phyloP scores from a whole-genome alignment of 1,140 invertebrate species.

The Temnothorax longispinosus region DNA sequence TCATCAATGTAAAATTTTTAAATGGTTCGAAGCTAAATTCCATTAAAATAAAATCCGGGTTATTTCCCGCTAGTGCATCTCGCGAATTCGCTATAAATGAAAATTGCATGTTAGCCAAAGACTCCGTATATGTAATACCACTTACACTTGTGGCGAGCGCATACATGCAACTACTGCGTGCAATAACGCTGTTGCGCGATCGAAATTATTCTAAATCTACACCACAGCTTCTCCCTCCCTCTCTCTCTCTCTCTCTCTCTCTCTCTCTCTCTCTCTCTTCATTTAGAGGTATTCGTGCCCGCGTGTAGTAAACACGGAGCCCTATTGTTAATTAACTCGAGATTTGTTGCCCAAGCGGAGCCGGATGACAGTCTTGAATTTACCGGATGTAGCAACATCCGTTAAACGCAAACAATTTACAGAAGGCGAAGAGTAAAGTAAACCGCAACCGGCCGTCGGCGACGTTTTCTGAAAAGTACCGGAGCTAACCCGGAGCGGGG shows the following conservation, averaged over 20 bases:
- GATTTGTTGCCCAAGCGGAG: constrained; percentile 48
- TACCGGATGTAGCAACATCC: constrained; percentile 46
- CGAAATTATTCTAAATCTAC: constrained; percentile 61
- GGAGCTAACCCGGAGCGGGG: background rate
- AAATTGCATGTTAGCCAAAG: constrained; percentile 34
- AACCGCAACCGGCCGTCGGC: constrained; percentile 39
- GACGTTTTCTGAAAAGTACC: constrained; percentile 48
- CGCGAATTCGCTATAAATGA: constrained; percentile 8
- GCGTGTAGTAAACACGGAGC: constrained; percentile 18
- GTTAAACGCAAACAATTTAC: constrained; percentile 53
- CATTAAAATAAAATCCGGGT: constrained; percentile 22
- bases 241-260: background rate
- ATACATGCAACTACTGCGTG: constrained; percentile 24
- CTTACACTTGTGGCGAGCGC: constrained; percentile 11
- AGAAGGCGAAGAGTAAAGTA: constrained; percentile 34
- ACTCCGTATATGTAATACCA: constrained; percentile 23
- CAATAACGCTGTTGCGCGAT: constrained; percentile 51
- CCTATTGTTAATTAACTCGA: constrained; percentile 62
- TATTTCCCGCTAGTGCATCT: background rate
- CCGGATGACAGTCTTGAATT: constrained; percentile 57
- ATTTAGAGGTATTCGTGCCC: constrained; percentile 11
- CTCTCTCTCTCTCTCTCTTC: background rate
- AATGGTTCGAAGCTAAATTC: background rate
- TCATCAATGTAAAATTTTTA: background rate
- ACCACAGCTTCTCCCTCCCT: background rate